Percentiles rank a stretch among this genome's conserved stretches.
These are phyloP conservation scores for Sclerodermus sp. DNA, from an alignment of 2,888 invertebrate genomes.

Conservation along the genomic window DNA sequence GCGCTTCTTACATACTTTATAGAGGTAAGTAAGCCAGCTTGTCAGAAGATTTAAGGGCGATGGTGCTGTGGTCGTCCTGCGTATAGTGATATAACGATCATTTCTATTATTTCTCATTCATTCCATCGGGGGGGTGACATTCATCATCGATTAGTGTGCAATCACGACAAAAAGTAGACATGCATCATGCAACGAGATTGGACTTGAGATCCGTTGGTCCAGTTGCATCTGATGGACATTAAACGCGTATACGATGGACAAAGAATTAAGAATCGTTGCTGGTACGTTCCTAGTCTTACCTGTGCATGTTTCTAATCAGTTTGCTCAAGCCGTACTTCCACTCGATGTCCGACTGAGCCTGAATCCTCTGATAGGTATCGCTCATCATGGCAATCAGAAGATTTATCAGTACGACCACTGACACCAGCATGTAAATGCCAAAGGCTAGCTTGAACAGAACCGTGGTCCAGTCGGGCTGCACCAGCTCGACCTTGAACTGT, in stretches of 20 bases:
- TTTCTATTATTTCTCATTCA: too few species aligned
- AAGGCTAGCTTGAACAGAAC: slow-evolving; percentile 85
- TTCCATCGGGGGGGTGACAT: too few species aligned
- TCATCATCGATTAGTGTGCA: too few species aligned
- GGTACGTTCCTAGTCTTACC: slow-evolving; percentile 32
- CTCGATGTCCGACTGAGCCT: slow-evolving; percentile 99
- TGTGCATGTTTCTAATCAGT: slow-evolving; percentile 96
- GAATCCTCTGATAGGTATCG: slow-evolving; percentile 98
- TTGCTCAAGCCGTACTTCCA: slow-evolving; percentile 99
- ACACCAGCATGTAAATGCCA: slow-evolving; percentile 97
- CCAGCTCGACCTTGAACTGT: slow-evolving; percentile 70
- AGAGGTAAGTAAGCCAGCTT: slow-evolving; percentile 86
- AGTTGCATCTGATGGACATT: too few species aligned
- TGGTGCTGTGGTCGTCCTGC: slow-evolving; percentile 91
- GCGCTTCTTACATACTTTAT: slow-evolving; percentile 76
- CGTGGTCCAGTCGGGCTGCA: slow-evolving; percentile 81
- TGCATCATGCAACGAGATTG: neutral
- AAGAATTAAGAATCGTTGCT: too few species aligned
- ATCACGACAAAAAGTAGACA: neutral
- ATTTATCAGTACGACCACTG: slow-evolving; percentile 98
- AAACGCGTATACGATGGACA: too few species aligned
- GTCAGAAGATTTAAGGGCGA: slow-evolving; percentile 97
- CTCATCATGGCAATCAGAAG: slow-evolving; percentile 99
- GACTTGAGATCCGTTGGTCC: too few species aligned
- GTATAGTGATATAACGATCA: too few species aligned